A percentile compares a stretch with the other conserved stretches of the same genome.
phyloP scores from a whole-genome alignment of 2,797 vertebrate species.

The Schizothorax lantsangensis region DNA sequence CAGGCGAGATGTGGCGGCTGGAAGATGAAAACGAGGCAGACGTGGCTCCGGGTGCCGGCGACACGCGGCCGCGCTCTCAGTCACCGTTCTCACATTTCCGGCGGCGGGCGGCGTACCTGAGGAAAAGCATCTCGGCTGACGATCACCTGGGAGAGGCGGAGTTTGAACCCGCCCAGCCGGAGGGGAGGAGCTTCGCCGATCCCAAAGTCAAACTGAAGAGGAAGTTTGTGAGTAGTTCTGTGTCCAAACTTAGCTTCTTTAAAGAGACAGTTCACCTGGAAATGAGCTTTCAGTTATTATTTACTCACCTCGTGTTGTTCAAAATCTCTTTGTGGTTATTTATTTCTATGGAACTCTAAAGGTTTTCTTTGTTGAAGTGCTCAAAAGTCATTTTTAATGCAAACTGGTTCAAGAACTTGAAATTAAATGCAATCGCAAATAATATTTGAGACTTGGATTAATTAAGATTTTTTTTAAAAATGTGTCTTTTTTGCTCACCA shows the following conservation, averaged over 20 bases:
- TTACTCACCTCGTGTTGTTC: not conserved
- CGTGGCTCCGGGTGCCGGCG: slow-evolving; percentile 41
- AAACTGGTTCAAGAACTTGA: not conserved
- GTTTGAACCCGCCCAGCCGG: slow-evolving; percentile 57
- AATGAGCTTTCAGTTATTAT: not conserved
- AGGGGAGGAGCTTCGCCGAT: slow-evolving; percentile 67
- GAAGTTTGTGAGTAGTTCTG: slow-evolving; percentile 87
- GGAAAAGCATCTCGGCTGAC: slow-evolving; percentile 89
- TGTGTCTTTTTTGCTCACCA: not conserved
- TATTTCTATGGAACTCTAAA: not conserved
- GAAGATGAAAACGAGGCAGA: slow-evolving; percentile 81
- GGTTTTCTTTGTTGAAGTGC: not conserved
- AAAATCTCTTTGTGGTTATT: not conserved
- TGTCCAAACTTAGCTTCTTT: not conserved
- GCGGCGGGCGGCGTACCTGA: slow-evolving; percentile 84
- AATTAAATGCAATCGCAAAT: not conserved
- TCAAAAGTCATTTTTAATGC: not conserved
- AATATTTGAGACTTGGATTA: not conserved
- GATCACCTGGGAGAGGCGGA: slow-evolving; percentile 84
- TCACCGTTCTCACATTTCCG: slow-evolving; percentile 85
- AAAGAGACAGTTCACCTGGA: not conserved
- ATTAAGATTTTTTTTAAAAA: too few relatives aligned
- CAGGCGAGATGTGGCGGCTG: slow-evolving; percentile 86
- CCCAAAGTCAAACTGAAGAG: slow-evolving; percentile 87
- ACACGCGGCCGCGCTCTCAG: slow-evolving; percentile 74